A percentile compares a stretch with the other conserved stretches of the same genome.
These are phyloP conservation scores for Hafferia zeledoni DNA, from an alignment of 2,797 vertebrate genomes.

Conservation along the genomic window DNA sequence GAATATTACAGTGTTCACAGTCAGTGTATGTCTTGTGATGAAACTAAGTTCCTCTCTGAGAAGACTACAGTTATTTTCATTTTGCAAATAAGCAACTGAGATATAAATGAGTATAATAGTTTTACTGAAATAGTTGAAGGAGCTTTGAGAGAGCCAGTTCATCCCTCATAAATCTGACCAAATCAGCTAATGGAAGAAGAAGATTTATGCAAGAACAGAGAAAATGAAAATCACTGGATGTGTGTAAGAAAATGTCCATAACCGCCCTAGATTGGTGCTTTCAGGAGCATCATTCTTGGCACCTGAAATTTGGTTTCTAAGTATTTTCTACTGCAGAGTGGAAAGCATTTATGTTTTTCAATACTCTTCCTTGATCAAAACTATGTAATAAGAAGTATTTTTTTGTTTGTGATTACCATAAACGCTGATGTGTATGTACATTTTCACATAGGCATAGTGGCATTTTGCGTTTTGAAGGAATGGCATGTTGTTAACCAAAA, in stretches of 20 bases:
- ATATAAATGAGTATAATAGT: neutral
- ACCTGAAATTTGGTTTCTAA: neutral
- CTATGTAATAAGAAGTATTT: neutral
- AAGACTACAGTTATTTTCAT: conserved; percentile 11
- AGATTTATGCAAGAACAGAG: neutral
- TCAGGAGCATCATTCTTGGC: neutral
- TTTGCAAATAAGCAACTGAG: conserved; percentile 19
- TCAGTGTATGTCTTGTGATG: neutral
- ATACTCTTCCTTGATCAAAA: neutral
- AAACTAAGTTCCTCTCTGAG: neutral
- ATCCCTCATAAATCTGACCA: neutral
- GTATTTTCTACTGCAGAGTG: neutral
- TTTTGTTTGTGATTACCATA: neutral
- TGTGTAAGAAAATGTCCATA: neutral
- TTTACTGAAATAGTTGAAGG: neutral
- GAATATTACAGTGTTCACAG: conserved; percentile 4
- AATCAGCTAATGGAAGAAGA: neutral
- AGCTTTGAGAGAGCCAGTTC: neutral
- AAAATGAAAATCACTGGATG: neutral
- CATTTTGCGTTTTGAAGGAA: neutral
- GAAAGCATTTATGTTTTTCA: neutral
- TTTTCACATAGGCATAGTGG: neutral
- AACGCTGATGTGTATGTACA: fast-evolving
- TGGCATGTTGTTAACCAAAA: neutral
- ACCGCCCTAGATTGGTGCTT: neutral